Conservation (phyloP, 1,140 invertebrate genomes). For the Zaprionus ornatus region DNA sequence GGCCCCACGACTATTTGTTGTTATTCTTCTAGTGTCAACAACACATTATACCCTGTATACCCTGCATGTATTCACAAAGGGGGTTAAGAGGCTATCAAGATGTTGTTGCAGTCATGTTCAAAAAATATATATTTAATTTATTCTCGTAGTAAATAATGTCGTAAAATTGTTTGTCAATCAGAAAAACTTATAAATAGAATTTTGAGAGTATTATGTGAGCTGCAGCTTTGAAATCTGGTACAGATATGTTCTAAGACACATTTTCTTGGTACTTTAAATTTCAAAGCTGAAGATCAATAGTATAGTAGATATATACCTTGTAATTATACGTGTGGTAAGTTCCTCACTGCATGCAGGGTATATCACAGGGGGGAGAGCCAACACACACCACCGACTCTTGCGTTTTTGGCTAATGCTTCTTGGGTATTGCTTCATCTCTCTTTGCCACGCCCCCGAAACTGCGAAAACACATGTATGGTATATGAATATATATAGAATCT, state of each 20-base stretch:
- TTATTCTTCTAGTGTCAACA: constrained; percentile 52
- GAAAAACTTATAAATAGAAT: background rate
- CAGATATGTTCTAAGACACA: background rate
- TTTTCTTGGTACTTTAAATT: background rate
- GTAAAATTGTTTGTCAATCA: background rate
- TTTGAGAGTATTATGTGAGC: background rate
- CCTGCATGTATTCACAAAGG: background rate
- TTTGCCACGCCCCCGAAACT: constrained; percentile 34
- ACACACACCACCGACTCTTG: background rate
- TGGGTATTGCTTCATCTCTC: constrained; percentile 29
- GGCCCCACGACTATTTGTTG: constrained; percentile 25
- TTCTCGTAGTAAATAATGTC: background rate
- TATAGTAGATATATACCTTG: background rate
- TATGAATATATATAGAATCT: constrained; percentile 87
- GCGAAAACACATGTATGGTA: background rate
- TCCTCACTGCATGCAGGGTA: background rate
- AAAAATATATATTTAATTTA: no score
- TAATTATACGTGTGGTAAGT: background rate
- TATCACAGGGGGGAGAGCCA: constrained; percentile 1
- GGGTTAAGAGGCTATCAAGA: background rate
- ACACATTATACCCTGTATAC: background rate
- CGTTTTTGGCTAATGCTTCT: constrained; percentile 10
- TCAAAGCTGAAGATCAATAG: background rate
- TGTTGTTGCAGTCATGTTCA: background rate
- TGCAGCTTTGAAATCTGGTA: background rate